Percentiles rank a stretch among this genome's conserved stretches.
Evolutionary conservation across 2,113 vertebrate genomes (phyloP).

Genomic region (Corythornis vintsioides): DNA sequence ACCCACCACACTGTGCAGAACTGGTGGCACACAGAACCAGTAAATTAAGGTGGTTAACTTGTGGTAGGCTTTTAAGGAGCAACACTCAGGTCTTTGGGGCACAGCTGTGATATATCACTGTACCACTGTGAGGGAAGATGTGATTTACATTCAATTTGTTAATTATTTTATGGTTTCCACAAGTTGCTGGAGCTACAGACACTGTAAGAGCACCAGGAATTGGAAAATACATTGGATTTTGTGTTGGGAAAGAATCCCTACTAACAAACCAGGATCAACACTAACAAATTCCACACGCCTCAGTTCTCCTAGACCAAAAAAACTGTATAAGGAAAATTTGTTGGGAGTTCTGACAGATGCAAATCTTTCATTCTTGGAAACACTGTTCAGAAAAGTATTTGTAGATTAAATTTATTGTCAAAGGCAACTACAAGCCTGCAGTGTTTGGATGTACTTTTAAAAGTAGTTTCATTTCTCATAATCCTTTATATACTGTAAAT

Average conservation of each 20-base stretch:
- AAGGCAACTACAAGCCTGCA: conserved; percentile 41
- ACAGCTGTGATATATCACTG: accelerated
- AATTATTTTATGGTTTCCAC: background rate
- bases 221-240: background rate
- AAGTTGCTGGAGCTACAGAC: background rate
- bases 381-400: conserved; percentile 49
- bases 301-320: background rate
- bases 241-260: background rate
- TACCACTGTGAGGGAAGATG: background rate
- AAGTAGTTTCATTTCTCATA: conserved; percentile 49
- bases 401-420: conserved; percentile 44
- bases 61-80: background rate
- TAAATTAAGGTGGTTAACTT: background rate
- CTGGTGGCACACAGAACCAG: background rate
- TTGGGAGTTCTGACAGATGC: conserved; percentile 45
- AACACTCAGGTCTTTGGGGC: background rate
- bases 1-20: background rate
- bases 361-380: conserved; percentile 56
- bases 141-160: background rate
- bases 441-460: background rate
- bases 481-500: conserved; percentile 35
- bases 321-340: background rate
- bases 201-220: background rate
- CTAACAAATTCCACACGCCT: conserved; percentile 13
- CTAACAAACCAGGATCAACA: background rate